These are phyloP conservation scores for Itoplectis maculator DNA, from an alignment of 2,888 invertebrate genomes.

Conservation along the genomic window DNA sequence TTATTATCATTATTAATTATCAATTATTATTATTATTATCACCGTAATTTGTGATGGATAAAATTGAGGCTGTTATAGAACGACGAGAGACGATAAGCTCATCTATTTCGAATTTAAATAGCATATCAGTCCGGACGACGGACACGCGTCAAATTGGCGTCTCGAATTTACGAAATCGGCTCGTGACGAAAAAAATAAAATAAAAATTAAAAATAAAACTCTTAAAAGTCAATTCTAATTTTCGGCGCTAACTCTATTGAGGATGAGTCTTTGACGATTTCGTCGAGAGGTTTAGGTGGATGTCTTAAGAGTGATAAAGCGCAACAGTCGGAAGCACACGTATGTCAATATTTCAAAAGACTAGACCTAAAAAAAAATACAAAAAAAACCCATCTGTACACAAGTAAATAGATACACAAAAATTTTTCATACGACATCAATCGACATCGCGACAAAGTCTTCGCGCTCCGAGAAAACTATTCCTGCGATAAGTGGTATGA, in stretches of 20 bases:
- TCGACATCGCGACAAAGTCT: not conserved
- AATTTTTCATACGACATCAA: not conserved
- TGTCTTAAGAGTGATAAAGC: conserved; percentile 39
- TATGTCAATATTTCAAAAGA: conserved; percentile 37
- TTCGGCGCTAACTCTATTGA: conserved; percentile 29
- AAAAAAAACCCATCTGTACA: not conserved
- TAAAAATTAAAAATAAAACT: conserved; percentile 33
- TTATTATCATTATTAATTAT: conserved; percentile 34
- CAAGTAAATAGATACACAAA: not conserved
- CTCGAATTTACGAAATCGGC: conserved; percentile 23
- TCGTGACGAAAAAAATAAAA: conserved; percentile 38
- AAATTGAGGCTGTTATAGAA: conserved; percentile 17
- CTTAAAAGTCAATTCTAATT: conserved; percentile 56
- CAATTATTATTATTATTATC: conserved; percentile 6
- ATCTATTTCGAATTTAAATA: conserved; percentile 45
- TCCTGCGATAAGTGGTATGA: no score
- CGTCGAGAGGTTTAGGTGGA: not conserved
- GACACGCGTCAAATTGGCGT: conserved; percentile 36
- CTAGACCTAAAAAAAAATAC: conserved; percentile 25
- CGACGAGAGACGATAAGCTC: conserved; percentile 28
- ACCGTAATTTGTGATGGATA: conserved; percentile 11
- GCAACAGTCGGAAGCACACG: conserved; percentile 52
- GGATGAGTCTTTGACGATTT: conserved; percentile 19
- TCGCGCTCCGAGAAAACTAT: no score
- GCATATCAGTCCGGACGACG: conserved; percentile 62